Evolutionary conservation across 2,888 invertebrate genomes (phyloP).

Genomic region (Caradrina kadenii): DNA sequence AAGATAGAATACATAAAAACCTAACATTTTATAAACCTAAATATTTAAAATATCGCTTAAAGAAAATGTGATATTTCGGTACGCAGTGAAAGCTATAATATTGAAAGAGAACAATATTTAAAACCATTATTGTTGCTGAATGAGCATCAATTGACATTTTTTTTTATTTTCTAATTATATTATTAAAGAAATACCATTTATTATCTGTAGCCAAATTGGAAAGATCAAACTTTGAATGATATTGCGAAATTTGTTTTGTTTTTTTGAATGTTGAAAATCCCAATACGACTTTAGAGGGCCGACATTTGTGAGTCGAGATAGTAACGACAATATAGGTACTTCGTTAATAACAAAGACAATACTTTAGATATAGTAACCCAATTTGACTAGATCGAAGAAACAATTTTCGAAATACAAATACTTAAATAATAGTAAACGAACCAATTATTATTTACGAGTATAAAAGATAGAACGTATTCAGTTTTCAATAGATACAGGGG

Average conservation of each 20-base stretch:
- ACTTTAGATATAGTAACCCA: conserved; percentile 42
- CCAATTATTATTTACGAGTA: not conserved
- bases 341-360: conserved; percentile 21
- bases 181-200: conserved; percentile 6
- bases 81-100: not conserved
- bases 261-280: too few relatives aligned
- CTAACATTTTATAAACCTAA: not conserved
- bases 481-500: not conserved
- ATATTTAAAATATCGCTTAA: conserved; percentile 2
- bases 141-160: not conserved
- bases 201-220: not conserved
- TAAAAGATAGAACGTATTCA: not conserved
- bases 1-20: not conserved
- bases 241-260: too few relatives aligned
- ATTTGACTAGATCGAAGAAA: conserved; percentile 56
- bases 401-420: conserved; percentile 10
- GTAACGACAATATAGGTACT: not conserved
- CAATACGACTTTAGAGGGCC: too few relatives aligned
- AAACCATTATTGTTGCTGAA: not conserved
- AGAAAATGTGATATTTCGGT: not conserved
- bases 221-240: not conserved
- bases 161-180: conserved; percentile 1
- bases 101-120: not conserved
- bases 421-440: conserved; percentile 11
- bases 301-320: not conserved